Evolutionary conservation across 2,113 vertebrate species (phyloP).

Genomic region (Trogon surrucura): DNA sequence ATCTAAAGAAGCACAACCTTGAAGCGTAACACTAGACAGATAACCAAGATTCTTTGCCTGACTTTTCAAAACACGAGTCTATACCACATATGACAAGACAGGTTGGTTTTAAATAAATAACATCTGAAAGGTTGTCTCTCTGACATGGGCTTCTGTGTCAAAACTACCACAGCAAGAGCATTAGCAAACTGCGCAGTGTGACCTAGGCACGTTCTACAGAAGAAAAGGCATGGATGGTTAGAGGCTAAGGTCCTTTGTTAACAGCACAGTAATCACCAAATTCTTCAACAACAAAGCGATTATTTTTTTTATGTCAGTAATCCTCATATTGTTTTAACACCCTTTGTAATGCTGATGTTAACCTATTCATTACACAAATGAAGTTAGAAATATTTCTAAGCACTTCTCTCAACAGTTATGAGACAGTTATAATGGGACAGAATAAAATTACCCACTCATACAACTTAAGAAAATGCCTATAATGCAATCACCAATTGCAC

Average conservation of each 20-base stretch:
- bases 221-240: not conserved
- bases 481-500: not conserved
- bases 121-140: not conserved
- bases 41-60: not conserved
- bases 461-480: not conserved
- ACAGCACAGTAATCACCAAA: not conserved
- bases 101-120: not conserved
- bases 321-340: not conserved
- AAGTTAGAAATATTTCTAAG: not conserved
- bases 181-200: not conserved
- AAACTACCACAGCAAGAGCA: not conserved
- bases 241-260: not conserved
- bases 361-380: not conserved
- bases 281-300: not conserved
- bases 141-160: not conserved
- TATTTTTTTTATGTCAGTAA: not conserved
- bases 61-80: not conserved
- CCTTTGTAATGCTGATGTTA: not conserved
- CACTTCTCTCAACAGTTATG: not conserved
- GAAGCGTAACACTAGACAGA: not conserved
- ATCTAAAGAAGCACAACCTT: not conserved
- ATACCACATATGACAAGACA: not conserved
- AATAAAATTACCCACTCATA: not conserved
- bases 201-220: not conserved
- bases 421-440: not conserved